Evolutionary conservation across 2,797 vertebrate species (phyloP), one percentile per base, ranked within the genome.

Genomic region (Labeo calbasu): DNA sequence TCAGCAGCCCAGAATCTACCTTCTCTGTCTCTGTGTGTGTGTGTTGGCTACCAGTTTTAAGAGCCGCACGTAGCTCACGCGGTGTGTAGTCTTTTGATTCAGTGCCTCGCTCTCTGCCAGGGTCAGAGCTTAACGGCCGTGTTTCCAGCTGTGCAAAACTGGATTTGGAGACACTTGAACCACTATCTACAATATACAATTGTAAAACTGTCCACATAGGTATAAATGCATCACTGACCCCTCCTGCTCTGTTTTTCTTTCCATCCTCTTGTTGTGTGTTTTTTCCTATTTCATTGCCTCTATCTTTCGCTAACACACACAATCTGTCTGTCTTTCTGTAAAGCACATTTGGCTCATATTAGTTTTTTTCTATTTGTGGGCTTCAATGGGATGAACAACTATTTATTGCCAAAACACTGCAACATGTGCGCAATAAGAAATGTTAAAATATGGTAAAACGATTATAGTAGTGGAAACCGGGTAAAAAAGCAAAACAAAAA

Each of bases 1-100:
- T 92, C 91, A 90, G 88, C 48, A 88, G 86, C 88, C 88, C 82
- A 77, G 87, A 86, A 88, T 81, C 75, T 85, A 59, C 84, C 81
- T 76, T 59, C 40, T 69, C 14, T 79, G 59, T 40, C 15, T 14
- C 17, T 68, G 66, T 78, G 53, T 69, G 53, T 86, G 81, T 81
- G 78, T 70, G 86, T 57, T 78, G n/a, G 82, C 81, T 66, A 71
- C n/a, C 32, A 40, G 13, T 70, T 43, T 68, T 21, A 28, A 78
- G 71, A 82, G 48, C 59, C 86, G 86, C 87, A 79, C 88, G 82
- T 77, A 84, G 25, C 51, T 90, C 89, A 88, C 75, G 69, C 2
- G 28, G 87, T 86, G 91, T 55, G 25, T 19, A 73, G 55, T 46
- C 79, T 81, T 88, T 84, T 87, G 77, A 82, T 85, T 77, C 76